A percentile compares a stretch with the other conserved stretches of the same genome.
Conservation (phyloP, 2,888 invertebrate genomes). For the Thymelicus lineola region DNA sequence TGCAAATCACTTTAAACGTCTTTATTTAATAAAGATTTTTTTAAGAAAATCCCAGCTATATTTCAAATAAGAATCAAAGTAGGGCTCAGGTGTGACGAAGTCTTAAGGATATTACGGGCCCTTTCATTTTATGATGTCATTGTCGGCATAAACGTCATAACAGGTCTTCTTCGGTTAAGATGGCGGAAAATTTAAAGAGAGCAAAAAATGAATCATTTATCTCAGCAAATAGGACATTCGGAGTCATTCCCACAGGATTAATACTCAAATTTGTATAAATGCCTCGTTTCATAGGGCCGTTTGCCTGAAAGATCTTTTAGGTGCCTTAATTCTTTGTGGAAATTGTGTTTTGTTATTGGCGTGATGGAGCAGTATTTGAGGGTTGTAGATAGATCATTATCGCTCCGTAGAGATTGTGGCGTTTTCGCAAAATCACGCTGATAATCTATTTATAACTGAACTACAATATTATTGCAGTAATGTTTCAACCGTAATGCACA, state of each 20-base stretch:
- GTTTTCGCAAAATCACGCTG: conserved; percentile 2
- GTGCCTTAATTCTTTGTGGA: conserved; percentile 1
- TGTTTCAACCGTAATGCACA: too few species aligned
- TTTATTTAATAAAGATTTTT: neutral
- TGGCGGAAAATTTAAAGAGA: conserved; percentile 65
- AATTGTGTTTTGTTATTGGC: conserved; percentile 4
- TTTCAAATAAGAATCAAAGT: conserved; percentile 48
- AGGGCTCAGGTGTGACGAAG: conserved; percentile 55
- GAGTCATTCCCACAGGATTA: conserved; percentile 40
- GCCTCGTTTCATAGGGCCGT: conserved; percentile 25
- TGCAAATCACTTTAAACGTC: too few species aligned
- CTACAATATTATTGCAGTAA: too few species aligned
- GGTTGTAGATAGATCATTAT: neutral
- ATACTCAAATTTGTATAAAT: conserved; percentile 45
- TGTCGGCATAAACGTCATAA: conserved; percentile 70
- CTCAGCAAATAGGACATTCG: conserved; percentile 50
- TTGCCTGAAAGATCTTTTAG: conserved; percentile 20
- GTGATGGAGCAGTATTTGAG: conserved; percentile 1
- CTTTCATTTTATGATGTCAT: conserved; percentile 69
- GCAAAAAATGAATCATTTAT: conserved; percentile 64
- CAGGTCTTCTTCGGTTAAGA: conserved; percentile 56
- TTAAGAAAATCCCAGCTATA: conserved; percentile 2
- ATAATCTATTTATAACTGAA: neutral
- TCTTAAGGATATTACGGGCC: conserved; percentile 59
- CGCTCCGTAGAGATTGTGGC: neutral